phyloP scores from a whole-genome alignment of 2,888 invertebrate genomes.

The Griposia aprilina region DNA sequence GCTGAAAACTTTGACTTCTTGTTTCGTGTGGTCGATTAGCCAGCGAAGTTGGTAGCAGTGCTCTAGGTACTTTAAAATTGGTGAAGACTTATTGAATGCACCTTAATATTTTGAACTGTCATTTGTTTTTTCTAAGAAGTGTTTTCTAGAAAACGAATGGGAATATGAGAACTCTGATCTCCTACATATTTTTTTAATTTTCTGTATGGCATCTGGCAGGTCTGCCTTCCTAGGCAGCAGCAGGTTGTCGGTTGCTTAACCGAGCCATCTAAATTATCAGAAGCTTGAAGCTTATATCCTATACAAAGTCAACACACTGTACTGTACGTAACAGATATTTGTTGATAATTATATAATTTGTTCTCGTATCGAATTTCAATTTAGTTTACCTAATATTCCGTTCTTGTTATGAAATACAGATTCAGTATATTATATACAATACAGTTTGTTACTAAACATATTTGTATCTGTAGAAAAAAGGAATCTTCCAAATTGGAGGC shows the following conservation, averaged over 20 bases:
- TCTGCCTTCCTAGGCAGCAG: too few species aligned
- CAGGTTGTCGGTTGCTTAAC: too few species aligned
- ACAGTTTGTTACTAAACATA: not conserved
- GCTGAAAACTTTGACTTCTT: slow-evolving; percentile 37
- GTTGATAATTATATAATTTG: slow-evolving; percentile 33
- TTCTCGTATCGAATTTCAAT: slow-evolving; percentile 34
- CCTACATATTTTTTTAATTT: not conserved
- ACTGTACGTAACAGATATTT: slow-evolving; percentile 26
- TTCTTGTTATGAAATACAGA: slow-evolving; percentile 22
- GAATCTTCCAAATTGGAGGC: not conserved
- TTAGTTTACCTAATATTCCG: slow-evolving; percentile 21
- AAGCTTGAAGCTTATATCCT: not conserved
- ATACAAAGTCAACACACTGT: slow-evolving; percentile 36
- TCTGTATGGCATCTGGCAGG: too few species aligned
- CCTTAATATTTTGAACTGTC: not conserved
- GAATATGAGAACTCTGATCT: too few species aligned
- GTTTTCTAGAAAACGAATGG: not conserved
- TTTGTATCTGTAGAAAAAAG: not conserved
- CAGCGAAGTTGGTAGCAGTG: slow-evolving; percentile 6
- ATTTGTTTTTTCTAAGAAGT: not conserved
- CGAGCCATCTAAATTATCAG: not conserved
- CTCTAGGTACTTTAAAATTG: not conserved
- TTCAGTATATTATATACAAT: slow-evolving; percentile 32
- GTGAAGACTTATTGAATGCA: not conserved
- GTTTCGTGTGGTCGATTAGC: slow-evolving; percentile 20